phyloP scores from a whole-genome alignment of 2,888 invertebrate species.

The Saturnia japonica region DNA sequence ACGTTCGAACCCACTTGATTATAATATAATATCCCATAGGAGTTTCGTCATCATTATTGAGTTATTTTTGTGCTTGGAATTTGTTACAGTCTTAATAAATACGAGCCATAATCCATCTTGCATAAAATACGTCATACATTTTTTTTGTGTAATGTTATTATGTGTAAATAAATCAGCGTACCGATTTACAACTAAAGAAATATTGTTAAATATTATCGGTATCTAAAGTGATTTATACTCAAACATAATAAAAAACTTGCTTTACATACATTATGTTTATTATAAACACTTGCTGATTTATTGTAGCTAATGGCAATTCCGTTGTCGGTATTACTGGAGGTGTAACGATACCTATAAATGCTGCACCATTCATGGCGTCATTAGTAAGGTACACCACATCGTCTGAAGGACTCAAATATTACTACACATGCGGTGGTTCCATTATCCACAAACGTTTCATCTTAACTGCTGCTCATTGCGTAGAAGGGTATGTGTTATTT shows the following conservation, averaged over 20 bases:
- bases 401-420: neutral
- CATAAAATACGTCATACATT: no score
- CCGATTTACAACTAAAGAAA: no score
- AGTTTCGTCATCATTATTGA: neutral
- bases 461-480: constrained; percentile 12
- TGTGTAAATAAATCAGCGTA: no score
- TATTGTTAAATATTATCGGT: no score
- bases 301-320: neutral
- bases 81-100: no score
- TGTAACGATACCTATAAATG: neutral
- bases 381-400: neutral
- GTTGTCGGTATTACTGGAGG: constrained; percentile 13
- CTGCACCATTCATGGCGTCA: constrained; percentile 7
- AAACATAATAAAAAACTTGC: no score
- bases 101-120: no score
- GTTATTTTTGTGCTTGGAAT: neutral
- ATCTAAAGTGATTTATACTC: no score
- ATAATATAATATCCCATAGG: neutral
- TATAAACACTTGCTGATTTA: no score
- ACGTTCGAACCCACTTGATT: neutral
- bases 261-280: no score
- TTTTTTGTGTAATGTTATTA: no score
- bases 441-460: constrained; percentile 11
- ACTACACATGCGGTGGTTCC: constrained; percentile 1
- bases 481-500: neutral